These are phyloP conservation scores for Xenopus petersii DNA, from an alignment of 2,797 vertebrate genomes.

Conservation along the genomic window DNA sequence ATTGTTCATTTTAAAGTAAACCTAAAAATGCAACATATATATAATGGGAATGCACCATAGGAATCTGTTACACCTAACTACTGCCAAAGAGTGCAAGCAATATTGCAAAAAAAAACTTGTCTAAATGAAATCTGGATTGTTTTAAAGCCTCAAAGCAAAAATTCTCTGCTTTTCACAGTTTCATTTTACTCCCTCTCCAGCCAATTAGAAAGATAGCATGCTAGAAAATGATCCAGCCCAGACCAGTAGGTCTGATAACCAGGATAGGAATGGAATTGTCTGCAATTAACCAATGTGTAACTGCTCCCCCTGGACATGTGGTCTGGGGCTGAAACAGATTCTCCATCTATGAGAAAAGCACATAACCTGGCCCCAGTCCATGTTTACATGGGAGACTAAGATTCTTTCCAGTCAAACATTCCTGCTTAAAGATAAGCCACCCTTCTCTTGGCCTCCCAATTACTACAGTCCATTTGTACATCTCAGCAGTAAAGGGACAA, in stretches of 20 bases:
- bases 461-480: slow-evolving; percentile 5
- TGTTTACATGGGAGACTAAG: slow-evolving; percentile 48
- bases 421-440: slow-evolving; percentile 36
- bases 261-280: slow-evolving; percentile 42
- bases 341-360: slow-evolving; percentile 42
- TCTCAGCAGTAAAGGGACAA: slow-evolving; percentile 9
- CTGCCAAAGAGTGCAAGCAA: background rate
- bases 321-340: slow-evolving; percentile 38
- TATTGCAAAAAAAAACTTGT: slow-evolving; percentile 9
- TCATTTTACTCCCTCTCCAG: slow-evolving; percentile 27
- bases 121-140: slow-evolving; percentile 7
- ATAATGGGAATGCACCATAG: too few species aligned
- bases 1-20: too few species aligned
- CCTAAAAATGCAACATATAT: too few species aligned
- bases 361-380: slow-evolving; percentile 37
- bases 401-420: slow-evolving; percentile 43
- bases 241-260: slow-evolving; percentile 39
- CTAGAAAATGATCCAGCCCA: slow-evolving; percentile 36
- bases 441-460: slow-evolving; percentile 38
- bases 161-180: slow-evolving; percentile 20
- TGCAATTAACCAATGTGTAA: slow-evolving; percentile 42
- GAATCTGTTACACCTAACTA: background rate
- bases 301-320: slow-evolving; percentile 30
- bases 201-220: slow-evolving; percentile 38
- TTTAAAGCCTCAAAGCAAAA: slow-evolving; percentile 29